These are phyloP conservation scores for Perccottus glenii DNA, from an alignment of 2,113 vertebrate genomes.

Conservation along the genomic window DNA sequence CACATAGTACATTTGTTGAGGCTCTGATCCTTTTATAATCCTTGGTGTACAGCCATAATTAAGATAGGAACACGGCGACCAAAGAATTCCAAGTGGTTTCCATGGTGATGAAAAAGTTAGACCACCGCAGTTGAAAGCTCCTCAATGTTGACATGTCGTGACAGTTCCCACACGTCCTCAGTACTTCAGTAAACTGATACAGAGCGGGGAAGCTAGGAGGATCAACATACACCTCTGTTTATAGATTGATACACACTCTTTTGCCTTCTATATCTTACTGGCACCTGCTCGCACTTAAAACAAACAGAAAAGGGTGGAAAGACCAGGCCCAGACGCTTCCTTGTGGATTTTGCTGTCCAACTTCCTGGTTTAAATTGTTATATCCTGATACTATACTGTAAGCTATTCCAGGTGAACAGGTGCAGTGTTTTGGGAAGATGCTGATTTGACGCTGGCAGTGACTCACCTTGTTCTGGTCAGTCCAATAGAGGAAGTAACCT, in stretches of 20 bases:
- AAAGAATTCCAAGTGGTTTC: constrained; percentile 10
- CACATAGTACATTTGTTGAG: background rate
- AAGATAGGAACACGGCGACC: constrained; percentile 1
- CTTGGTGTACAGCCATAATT: background rate
- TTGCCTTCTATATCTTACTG: background rate
- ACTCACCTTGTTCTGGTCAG: constrained; percentile 96
- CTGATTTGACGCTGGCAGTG: background rate
- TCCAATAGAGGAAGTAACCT: constrained; percentile 97
- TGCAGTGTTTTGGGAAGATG: background rate
- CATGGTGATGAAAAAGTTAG: constrained; percentile 28
- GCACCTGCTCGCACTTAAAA: background rate
- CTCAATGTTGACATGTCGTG: background rate
- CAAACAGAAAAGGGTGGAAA: background rate
- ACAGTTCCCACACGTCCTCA: background rate
- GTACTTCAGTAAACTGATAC: background rate
- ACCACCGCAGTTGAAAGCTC: background rate
- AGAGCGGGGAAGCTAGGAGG: background rate
- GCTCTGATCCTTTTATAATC: background rate
- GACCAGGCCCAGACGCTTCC: background rate
- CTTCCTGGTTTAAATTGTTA: background rate
- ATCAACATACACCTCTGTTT: background rate
- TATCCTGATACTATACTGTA: background rate
- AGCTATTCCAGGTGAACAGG: background rate
- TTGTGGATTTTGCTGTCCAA: background rate
- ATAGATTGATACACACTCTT: background rate